These are phyloP conservation scores for Ypsolopha scabrella DNA, from an alignment of 2,888 invertebrate species.

Conservation along the genomic window DNA sequence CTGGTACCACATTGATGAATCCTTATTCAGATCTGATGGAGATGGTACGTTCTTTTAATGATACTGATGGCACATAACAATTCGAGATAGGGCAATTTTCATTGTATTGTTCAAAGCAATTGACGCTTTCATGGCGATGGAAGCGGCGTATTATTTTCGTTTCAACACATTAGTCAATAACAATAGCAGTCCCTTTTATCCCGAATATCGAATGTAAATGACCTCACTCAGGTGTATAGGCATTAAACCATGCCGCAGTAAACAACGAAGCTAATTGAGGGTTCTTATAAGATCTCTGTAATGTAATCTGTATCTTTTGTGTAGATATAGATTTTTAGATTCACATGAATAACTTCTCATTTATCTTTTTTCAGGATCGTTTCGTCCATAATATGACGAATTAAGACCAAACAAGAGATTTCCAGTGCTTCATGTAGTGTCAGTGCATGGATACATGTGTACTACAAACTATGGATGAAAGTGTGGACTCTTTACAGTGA, in stretches of 20 bases:
- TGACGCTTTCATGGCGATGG: conserved; percentile 50
- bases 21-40: conserved; percentile 46
- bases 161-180: conserved; percentile 5
- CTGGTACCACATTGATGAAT: conserved; percentile 59
- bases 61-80: conserved; percentile 6
- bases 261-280: too few relatives aligned
- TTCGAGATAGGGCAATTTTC: conserved; percentile 20
- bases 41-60: conserved; percentile 47
- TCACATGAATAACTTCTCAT: conserved; percentile 13
- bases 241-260: too few relatives aligned
- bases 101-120: conserved; percentile 47
- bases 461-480: conserved; percentile 63
- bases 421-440: conserved; percentile 46
- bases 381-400: conserved; percentile 32
- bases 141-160: conserved; percentile 57
- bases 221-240: too few relatives aligned
- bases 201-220: too few relatives aligned
- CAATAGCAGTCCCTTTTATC: too few relatives aligned
- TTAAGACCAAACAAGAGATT: conserved; percentile 30
- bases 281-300: not conserved
- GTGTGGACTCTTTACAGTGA: conserved; percentile 61
- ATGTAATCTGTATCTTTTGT: not conserved
- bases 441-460: conserved; percentile 30
- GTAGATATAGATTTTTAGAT: conserved; percentile 12
- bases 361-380: conserved; percentile 56